A percentile compares a stretch with the other conserved stretches of the same genome.
Conservation (phyloP, 2,797 vertebrate species). For the Acrocephalus scirpaceus region DNA sequence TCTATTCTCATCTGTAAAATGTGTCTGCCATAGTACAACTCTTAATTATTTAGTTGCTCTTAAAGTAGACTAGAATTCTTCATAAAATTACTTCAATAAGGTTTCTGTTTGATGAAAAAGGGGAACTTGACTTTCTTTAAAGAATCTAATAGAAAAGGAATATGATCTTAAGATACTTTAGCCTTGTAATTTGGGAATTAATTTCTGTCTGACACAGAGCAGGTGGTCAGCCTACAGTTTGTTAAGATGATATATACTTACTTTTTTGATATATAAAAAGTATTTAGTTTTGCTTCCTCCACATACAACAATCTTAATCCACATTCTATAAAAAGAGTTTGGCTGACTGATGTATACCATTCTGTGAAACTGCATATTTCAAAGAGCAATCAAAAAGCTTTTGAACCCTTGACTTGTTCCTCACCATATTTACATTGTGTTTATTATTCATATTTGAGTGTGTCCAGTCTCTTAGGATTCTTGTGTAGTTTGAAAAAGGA, state of each 20-base stretch:
- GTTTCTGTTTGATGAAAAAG: slow-evolving; percentile 5
- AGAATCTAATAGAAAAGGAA: background rate
- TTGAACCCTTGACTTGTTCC: background rate
- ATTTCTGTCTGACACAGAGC: slow-evolving; percentile 34
- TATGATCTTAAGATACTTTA: background rate
- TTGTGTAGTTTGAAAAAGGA: background rate
- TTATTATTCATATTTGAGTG: background rate
- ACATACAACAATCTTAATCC: background rate
- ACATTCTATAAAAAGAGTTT: background rate
- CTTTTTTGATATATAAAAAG: background rate
- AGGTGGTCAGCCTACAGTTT: background rate
- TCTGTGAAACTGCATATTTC: background rate
- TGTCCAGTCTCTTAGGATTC: background rate
- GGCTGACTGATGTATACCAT: background rate
- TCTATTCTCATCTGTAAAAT: slow-evolving; percentile 49
- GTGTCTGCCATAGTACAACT: background rate
- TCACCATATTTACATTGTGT: background rate
- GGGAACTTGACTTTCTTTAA: background rate
- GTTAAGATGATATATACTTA: background rate
- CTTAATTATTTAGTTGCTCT: slow-evolving; percentile 29
- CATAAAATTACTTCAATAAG: background rate
- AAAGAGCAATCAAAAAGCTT: background rate
- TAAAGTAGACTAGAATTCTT: background rate
- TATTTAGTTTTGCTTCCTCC: background rate
- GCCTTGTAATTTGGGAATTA: background rate